Evolutionary conservation across 2,797 vertebrate species (phyloP).

Genomic region (Philypnodon macrostomus): DNA sequence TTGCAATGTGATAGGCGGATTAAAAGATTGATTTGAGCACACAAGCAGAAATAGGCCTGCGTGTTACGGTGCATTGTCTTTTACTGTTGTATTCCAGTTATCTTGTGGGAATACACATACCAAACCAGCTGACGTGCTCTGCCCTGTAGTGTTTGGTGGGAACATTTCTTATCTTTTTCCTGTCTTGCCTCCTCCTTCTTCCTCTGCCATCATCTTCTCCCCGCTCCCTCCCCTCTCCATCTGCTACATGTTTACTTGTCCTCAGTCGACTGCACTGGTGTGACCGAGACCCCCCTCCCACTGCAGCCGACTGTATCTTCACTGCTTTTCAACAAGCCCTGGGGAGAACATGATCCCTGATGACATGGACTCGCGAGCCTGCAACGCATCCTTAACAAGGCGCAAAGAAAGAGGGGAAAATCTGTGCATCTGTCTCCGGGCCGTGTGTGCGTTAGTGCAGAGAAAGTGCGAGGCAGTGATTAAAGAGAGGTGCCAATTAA

Average conservation of each 20-base stretch:
- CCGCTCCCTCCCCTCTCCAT: constrained; percentile 42
- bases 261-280: constrained; percentile 59
- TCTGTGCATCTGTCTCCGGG: constrained; percentile 35
- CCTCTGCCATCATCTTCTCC: constrained; percentile 10
- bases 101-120: neutral
- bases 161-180: constrained; percentile 30
- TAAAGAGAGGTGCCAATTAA: constrained; percentile 65
- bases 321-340: constrained; percentile 67
- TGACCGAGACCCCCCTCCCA: constrained; percentile 27
- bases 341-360: constrained; percentile 65
- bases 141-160: neutral
- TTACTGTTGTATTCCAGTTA: no score
- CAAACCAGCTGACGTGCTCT: neutral
- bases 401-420: constrained; percentile 38
- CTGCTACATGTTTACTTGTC: constrained; percentile 63
- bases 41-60: no score
- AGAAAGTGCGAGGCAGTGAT: constrained; percentile 52
- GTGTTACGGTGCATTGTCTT: no score
- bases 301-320: constrained; percentile 69
- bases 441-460: constrained; percentile 41
- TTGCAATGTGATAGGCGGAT: no score
- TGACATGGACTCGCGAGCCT: constrained; percentile 57
- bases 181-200: constrained; percentile 29
- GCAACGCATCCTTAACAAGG: constrained; percentile 62
- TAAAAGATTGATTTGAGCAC: no score